Conservation (phyloP, 2,113 vertebrate genomes). For the Stegastes partitus region DNA sequence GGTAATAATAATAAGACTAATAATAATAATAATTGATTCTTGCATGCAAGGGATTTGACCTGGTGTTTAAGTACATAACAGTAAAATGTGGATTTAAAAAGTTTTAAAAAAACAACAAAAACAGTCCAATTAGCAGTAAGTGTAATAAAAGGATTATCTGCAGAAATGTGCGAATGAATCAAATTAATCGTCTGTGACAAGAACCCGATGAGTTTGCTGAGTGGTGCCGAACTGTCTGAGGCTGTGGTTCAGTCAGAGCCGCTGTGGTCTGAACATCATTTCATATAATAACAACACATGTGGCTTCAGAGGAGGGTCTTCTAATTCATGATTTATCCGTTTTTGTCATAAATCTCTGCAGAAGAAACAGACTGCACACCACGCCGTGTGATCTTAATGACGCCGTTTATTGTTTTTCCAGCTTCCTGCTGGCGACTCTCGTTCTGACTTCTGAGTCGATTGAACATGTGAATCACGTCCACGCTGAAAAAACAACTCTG, state of each 20-base stretch:
- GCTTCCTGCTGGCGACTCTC: neutral
- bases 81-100: too few relatives aligned
- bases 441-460: neutral
- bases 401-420: neutral
- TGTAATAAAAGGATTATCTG: too few relatives aligned
- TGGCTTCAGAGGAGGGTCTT: neutral
- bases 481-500: neutral
- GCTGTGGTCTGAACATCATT: conserved; percentile 14
- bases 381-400: neutral
- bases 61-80: too few relatives aligned
- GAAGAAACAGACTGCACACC: neutral
- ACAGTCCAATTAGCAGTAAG: too few relatives aligned
- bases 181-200: neutral
- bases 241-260: conserved; percentile 30
- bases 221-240: conserved; percentile 41
- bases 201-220: conserved; percentile 9
- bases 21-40: too few relatives aligned
- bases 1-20: too few relatives aligned
- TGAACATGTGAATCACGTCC: conserved; percentile 4
- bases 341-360: neutral
- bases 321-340: neutral
- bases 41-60: too few relatives aligned
- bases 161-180: too few relatives aligned
- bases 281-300: neutral
- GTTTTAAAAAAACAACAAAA: too few relatives aligned